Evolutionary conservation across 2,888 invertebrate species (phyloP).

Genomic region (Hylaea fasciaria): DNA sequence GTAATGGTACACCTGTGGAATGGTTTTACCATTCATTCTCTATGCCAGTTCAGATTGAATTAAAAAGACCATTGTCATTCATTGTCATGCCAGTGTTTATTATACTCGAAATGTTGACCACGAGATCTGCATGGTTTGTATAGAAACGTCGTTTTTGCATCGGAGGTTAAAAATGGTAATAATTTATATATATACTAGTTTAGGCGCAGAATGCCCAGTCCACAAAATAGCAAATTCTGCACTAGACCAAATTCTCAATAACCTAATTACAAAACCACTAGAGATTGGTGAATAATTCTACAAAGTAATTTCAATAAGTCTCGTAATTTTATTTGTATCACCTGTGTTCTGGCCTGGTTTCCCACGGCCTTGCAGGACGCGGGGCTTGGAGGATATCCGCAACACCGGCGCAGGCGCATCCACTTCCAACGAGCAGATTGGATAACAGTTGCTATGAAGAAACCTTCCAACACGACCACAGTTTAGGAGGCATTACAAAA

Average conservation of each 20-base stretch:
- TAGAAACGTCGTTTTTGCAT: too few relatives aligned
- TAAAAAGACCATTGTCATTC: too few relatives aligned
- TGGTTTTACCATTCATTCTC: conserved; percentile 25
- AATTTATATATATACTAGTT: too few relatives aligned
- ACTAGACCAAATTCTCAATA: too few relatives aligned
- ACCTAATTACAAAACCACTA: conserved; percentile 13
- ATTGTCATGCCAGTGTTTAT: too few relatives aligned
- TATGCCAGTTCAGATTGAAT: not conserved
- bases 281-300: conserved; percentile 12
- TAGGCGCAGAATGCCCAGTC: too few relatives aligned
- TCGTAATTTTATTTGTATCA: conserved; percentile 21
- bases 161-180: too few relatives aligned
- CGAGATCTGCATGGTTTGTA: too few relatives aligned
- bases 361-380: conserved; percentile 54
- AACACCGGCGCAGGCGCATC: conserved; percentile 32
- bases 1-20: conserved; percentile 36
- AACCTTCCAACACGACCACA: conserved; percentile 30
- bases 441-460: conserved; percentile 19
- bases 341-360: conserved; percentile 22
- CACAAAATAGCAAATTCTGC: too few relatives aligned
- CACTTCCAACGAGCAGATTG: conserved; percentile 19
- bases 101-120: too few relatives aligned
- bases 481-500: conserved; percentile 16
- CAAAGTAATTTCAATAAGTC: conserved; percentile 18
- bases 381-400: conserved; percentile 55